Evolutionary conservation across 2,797 vertebrate species (phyloP).

Genomic region (Jordanella pulchra): DNA sequence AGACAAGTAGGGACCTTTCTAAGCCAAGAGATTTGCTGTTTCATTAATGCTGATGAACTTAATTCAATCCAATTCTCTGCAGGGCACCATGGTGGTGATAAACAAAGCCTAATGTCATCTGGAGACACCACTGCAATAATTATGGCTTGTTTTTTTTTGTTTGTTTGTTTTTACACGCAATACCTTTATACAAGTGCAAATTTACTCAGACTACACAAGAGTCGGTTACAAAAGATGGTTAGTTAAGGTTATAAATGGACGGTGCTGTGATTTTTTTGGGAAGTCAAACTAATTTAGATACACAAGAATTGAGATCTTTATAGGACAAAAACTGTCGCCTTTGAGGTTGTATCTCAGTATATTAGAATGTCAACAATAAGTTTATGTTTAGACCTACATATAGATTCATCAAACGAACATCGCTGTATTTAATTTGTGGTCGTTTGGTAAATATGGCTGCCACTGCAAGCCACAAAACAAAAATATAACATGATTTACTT

Average conservation of each 20-base stretch:
- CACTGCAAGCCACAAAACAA: not conserved
- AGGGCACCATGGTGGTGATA: conserved; percentile 56
- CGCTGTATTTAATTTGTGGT: not conserved
- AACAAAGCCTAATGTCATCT: conserved; percentile 68
- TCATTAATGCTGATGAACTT: conserved; percentile 70
- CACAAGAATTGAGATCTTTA: not conserved
- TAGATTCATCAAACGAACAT: no score
- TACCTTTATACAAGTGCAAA: conserved; percentile 57
- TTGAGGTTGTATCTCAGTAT: not conserved
- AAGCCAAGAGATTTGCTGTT: conserved; percentile 52
- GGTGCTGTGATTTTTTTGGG: not conserved
- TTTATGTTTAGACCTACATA: no score
- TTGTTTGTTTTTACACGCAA: conserved; percentile 33
- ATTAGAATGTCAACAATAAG: not conserved
- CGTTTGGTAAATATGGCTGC: not conserved
- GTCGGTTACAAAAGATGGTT: no score
- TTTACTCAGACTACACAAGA: conserved; percentile 47
- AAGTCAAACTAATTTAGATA: not conserved
- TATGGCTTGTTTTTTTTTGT: conserved; percentile 14
- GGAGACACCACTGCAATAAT: conserved; percentile 53
- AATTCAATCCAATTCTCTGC: conserved; percentile 66
- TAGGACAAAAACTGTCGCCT: not conserved
- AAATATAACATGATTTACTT: not conserved
- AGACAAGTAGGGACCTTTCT: conserved; percentile 28
- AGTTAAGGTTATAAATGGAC: no score